Conservation (phyloP, 92 coral and sea anemone genomes). For the Epizoanthus stellaris region DNA sequence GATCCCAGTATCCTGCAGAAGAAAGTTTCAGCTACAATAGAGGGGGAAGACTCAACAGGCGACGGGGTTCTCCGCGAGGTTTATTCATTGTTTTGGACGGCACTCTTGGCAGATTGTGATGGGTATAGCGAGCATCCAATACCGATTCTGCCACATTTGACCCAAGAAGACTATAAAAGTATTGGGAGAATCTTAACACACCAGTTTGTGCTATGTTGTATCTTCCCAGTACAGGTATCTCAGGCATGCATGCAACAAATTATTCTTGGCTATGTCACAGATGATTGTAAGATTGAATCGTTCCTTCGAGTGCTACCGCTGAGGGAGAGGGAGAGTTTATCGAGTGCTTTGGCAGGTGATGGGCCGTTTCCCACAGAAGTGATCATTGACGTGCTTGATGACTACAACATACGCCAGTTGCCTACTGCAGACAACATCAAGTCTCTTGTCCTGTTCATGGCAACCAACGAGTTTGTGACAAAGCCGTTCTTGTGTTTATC, state of each 20-base stretch:
- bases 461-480: constrained; percentile 52
- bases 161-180: constrained; percentile 50
- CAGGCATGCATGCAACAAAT: constrained; percentile 67
- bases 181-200: constrained; percentile 65
- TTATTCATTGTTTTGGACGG: constrained; percentile 64
- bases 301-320: constrained; percentile 52
- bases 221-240: constrained; percentile 51
- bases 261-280: constrained; percentile 51
- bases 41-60: constrained; percentile 49
- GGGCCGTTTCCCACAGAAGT: constrained; percentile 40
- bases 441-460: constrained; percentile 38
- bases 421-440: constrained; percentile 54
- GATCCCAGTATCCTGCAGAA: constrained; percentile 39
- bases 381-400: constrained; percentile 50
- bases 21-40: constrained; percentile 39
- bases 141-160: constrained; percentile 48
- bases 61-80: constrained; percentile 63
- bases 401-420: constrained; percentile 51
- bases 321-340: constrained; percentile 51
- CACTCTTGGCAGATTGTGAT: constrained; percentile 36
- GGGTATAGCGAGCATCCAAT: constrained; percentile 58
- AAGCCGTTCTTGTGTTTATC: constrained; percentile 53
- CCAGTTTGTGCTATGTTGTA: constrained; percentile 64
- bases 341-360: constrained; percentile 47
- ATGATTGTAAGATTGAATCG: constrained; percentile 54